These are phyloP conservation scores for Dicerorhinus sumatrensis DNA, from an alignment of 2,113 vertebrate genomes.

Conservation along the genomic window DNA sequence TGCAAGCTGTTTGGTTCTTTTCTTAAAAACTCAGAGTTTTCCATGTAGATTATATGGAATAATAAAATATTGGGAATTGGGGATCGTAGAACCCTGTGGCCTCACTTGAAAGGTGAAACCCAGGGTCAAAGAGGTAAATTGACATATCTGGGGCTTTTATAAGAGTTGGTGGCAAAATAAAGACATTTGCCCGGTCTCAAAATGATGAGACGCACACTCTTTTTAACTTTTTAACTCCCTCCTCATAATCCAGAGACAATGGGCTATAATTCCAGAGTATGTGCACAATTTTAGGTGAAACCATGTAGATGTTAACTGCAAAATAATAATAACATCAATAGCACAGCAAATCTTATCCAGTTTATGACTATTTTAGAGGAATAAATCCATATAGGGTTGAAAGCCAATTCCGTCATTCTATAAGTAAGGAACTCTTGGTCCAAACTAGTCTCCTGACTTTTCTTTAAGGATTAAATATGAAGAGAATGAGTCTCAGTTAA, in stretches of 20 bases:
- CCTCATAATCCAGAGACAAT: neutral
- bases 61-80: neutral
- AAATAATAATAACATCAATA: neutral
- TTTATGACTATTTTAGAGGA: neutral
- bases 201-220: neutral
- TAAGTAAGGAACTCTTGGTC: neutral
- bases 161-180: neutral
- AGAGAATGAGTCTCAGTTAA: neutral
- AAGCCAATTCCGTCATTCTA: neutral
- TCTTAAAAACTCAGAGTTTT: neutral
- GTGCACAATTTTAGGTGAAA: neutral
- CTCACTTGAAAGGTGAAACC: neutral
- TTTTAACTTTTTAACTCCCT: neutral
- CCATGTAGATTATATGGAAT: neutral
- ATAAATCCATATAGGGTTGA: neutral
- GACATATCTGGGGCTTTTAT: neutral
- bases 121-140: neutral
- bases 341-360: neutral
- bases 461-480: neutral
- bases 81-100: neutral
- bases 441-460: neutral
- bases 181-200: neutral
- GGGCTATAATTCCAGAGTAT: neutral
- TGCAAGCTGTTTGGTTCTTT: neutral
- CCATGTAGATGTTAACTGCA: neutral